Percentiles rank a stretch among this genome's conserved stretches.
Conservation (phyloP, 1,140 invertebrate genomes). For the Lasioglossum albipes region DNA sequence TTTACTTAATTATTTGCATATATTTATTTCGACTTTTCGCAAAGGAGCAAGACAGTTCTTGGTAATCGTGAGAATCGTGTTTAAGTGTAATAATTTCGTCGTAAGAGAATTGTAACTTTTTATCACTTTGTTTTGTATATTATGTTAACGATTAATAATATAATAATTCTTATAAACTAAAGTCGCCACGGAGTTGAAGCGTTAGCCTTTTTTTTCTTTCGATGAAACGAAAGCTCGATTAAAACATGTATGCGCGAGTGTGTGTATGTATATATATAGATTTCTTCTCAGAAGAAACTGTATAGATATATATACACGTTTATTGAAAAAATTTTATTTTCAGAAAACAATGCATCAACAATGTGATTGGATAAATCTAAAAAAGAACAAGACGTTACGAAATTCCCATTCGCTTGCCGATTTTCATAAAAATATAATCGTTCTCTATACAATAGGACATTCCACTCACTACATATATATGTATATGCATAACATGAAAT, state of each 20-base stretch:
- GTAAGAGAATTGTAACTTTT: conserved; percentile 45
- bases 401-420: conserved; percentile 28
- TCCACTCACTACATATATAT: conserved; percentile 35
- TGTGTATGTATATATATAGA: too few relatives aligned
- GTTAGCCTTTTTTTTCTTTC: too few relatives aligned
- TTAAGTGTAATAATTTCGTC: conserved; percentile 43
- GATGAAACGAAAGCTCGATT: too few relatives aligned
- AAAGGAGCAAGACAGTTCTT: conserved; percentile 42
- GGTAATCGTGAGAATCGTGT: conserved; percentile 31
- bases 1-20: conserved; percentile 59
- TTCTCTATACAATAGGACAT: conserved; percentile 49
- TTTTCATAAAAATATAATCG: conserved; percentile 54
- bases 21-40: conserved; percentile 56
- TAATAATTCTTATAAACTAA: conserved; percentile 42
- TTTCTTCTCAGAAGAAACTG: too few relatives aligned
- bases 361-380: conserved; percentile 14
- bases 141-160: conserved; percentile 59
- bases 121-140: conserved; percentile 58
- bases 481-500: conserved; percentile 42
- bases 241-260: too few relatives aligned
- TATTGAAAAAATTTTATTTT: conserved; percentile 23
- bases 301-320: not conserved
- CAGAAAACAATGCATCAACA: conserved; percentile 9
- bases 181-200: not conserved
- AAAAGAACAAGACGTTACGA: conserved; percentile 9